Base-by-base conservation (phyloP, 2,113 vertebrate species). In the Scolopax mira region DNA sequence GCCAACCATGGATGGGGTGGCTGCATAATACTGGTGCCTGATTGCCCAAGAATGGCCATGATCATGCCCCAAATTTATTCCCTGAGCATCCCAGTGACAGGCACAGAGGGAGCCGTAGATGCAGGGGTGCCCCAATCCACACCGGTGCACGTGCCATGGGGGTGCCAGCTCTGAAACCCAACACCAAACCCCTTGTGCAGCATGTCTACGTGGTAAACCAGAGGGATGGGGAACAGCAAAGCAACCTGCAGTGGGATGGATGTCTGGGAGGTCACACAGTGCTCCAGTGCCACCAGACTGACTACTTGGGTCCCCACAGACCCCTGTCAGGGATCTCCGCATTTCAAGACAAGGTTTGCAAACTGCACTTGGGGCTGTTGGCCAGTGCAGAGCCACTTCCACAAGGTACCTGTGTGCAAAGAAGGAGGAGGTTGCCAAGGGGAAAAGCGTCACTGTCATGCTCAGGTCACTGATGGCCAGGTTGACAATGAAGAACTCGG, bases 401-500 rank as follows among this genome's bases (percentile, higher is more conserved):
- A 22, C 33, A 87, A 77, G 55, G 97, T 96, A 99, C 99, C 98
- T 98, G 98, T 99, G 98, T 62, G 98, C 93, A 58, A 98, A 99
- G 77, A 98, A 90, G 69, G 99, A 99, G 6, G 98, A 94, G 35
- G 98, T 97, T 60, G 98, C 98, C 66, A 98, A 73, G 21, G 99
- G 99, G 67, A 99, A 98, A 51, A 99, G 98, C 0, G 92, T 98
- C 64, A 98, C 65, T 0, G 98, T 98, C 98, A 98, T 99, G 81
- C 98, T 94, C 77, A 99, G 96, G 95, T 99, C 99, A 52, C 98
- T 99, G 98, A 99, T 91, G 75, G 98, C 98, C 73, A 99, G 96
- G 90, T 98, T 99, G 65, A 98, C 95, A 2, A 99, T 98, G 93
- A 99, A 99, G 96, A 98, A 98, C 97, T 99, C 98, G 0, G 98